Base-by-base conservation (phyloP, 2,888 invertebrate species). In the Toxonevra muliebris region DNA sequence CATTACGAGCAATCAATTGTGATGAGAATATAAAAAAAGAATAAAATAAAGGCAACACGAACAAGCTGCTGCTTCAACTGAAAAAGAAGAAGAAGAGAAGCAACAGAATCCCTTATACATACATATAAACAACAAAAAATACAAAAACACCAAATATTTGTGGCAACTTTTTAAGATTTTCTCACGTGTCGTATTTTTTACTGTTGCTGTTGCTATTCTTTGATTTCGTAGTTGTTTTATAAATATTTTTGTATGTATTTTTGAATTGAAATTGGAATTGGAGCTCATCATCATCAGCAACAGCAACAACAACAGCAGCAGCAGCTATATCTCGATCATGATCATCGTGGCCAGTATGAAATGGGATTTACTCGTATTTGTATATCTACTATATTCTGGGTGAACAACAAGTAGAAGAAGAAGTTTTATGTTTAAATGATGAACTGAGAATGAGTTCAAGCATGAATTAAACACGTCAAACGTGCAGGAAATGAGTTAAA, bases 1-100 rank as follows among this genome's bases (percentile, higher is more conserved):
- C 81, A 82, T 78, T 77, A 78, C 75, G 76, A 74, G 83, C 83
- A 82, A 82, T 83, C 83, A 83, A 79, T 82, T 83, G 83, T 83
- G 83, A 82, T 82, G 83, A 82, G 83, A 83, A 83, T 83, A 81
- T 81, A 81, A 80, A 82, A 77, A 80, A 78, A n/a, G n/a, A n/a
- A 75, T 73, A 70, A 71, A 67, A 30, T 30, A 30, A 2, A 4
- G 30, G 30, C 30, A 30, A 30, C 30, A 30, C 66, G 69, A 71
- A 71, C 68, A 17, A n/a, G 54, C 52, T 40, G 12, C n/a, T 1
- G 58, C 63, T n/a, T n/a, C n/a, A 30, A 30, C 30, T 4, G 30
- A 2, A 30, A 7, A 30, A 30, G 30, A 30, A 30, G 30, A 30
- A 30, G 30, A 2, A 7, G 30, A 30, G 30, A 30, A 30, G 30